Evolutionary conservation across 2,888 invertebrate genomes (phyloP), one percentile per base, ranked within the genome.

Genomic region (Netelia fuscicornis): DNA sequence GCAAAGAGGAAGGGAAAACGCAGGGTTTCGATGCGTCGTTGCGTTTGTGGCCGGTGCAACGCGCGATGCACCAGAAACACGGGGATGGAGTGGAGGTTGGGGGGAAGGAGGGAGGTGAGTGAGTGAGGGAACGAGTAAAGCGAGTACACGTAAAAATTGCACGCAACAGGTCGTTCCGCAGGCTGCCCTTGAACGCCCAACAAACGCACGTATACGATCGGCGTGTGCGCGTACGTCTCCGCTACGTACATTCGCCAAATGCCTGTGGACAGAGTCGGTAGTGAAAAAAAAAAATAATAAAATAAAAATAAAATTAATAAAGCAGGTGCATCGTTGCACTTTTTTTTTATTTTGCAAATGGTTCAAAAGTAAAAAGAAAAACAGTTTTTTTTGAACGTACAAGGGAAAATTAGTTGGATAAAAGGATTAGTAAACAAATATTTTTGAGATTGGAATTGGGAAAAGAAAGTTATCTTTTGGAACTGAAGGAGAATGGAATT

Each of bases 151-250:
- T 87, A 87, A 87, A 87, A 87, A 87, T 84, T 82, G 68, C 81
- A 86, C 80, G 88, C 88, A 89, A 89, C 88, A 89, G 88, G 88
- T 89, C 88, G 88, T 87, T 87, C 76, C 82, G 85, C 81, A 84
- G 80, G 75, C 71, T 86, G 83, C 86, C 85, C 87, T 84, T 86
- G 85, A 84, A 86, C 84, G 84, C 78, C 78, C 76, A 81, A 79
- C 83, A 74, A 86, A 80, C 80, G 80, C 86, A 77, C 71, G 74
- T 77, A 52, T 65, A 48, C 48, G 48, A 48, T 13, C 48, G 13
- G 77, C 44, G 81, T 81, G 77, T 64, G 58, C 65, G 60, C 48
- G 48, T 48, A 48, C 48, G 48, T 48, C 48, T 48, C 48, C 1
- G 10, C 11, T 48, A 48, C 48, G 48, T 48, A 48, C 13, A 48